Base-by-base conservation (phyloP, 2,113 vertebrate genomes). In the Hemiscyllium ocellatum region DNA sequence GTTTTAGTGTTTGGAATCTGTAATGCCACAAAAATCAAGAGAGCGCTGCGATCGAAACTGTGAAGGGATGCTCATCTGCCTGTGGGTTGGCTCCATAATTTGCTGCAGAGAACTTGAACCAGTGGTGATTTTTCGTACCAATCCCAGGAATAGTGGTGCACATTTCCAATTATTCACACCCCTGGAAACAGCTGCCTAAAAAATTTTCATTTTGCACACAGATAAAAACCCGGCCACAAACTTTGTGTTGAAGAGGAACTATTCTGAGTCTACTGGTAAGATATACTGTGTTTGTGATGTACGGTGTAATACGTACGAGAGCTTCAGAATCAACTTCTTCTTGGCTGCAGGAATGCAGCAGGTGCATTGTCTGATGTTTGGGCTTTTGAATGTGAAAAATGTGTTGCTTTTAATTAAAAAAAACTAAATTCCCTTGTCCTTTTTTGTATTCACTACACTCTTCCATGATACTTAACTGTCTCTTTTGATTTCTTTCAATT, bases 241-340 rank as follows among this genome's bases (percentile, higher is more conserved):
- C 94, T 95, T 76, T 95, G 69, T 95, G 94, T 69, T 95, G 94
- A 95, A 95, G 94, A 95, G 94, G 94, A 95, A 95, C 94, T 95
- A 95, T 95, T 95, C 94, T 95, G 94, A 95, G 94, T 95, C 94
- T 95, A 0, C 94, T 72, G 94, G 94, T 95, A 95, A 95, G 94
- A 95, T 72, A 93, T 93, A 72, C 47, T 95, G 89, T 95, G 94
- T 95, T 50, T 95, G 68, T 95, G 69, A 95, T 95, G 68, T 52
- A 95, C 94, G 65, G 33, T 95, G 94, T 95, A 95, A 72, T 72
- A 95, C 47, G 22, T 95, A 95, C n/a, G 47, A 50, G 69, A 95
- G 69, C 94, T 95, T 47, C 94, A 72, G 68, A 72, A 72, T 42
- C 22, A 95, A 76, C 42, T 72, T 70, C 52, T 95, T 95, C 94